These are phyloP conservation scores for Sardina pilchardus DNA, from an alignment of 2,113 vertebrate species.

Conservation along the genomic window DNA sequence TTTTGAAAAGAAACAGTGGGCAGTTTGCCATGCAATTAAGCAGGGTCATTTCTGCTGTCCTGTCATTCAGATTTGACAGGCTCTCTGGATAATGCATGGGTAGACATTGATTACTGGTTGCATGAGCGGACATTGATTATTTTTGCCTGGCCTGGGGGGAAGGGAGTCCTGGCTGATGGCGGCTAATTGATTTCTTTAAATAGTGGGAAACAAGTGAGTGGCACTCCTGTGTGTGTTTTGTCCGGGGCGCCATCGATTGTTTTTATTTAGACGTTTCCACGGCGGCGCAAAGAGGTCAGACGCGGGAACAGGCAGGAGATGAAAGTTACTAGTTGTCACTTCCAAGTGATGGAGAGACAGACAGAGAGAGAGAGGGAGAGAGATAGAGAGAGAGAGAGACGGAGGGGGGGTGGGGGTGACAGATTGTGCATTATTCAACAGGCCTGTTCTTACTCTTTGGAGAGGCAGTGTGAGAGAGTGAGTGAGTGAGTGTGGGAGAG, in stretches of 20 bases:
- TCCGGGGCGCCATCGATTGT: neutral
- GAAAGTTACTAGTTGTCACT: neutral
- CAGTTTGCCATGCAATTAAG: conserved; percentile 23
- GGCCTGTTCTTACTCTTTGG: neutral
- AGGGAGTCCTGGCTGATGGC: neutral
- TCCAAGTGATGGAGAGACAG: neutral
- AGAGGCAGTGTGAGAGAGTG: neutral
- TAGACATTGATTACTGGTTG: neutral
- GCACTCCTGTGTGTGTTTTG: neutral
- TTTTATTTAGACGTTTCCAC: conserved; percentile 6
- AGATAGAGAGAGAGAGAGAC: neutral
- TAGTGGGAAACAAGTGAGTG: neutral
- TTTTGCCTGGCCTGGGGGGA: neutral
- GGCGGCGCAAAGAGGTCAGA: neutral
- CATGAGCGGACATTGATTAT: neutral
- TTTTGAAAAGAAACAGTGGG: conserved; percentile 20
- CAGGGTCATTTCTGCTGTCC: neutral
- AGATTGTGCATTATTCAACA: conserved; percentile 2
- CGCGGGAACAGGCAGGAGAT: neutral
- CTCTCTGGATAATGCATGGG: conserved; percentile 11
- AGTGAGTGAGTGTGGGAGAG: neutral
- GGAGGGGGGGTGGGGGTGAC: neutral
- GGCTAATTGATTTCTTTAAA: conserved; percentile 13
- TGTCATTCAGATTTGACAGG: conserved; percentile 5
- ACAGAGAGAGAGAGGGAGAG: neutral